Conservation (phyloP, 2,113 vertebrate species). For the Mystacornis crossleyi region DNA sequence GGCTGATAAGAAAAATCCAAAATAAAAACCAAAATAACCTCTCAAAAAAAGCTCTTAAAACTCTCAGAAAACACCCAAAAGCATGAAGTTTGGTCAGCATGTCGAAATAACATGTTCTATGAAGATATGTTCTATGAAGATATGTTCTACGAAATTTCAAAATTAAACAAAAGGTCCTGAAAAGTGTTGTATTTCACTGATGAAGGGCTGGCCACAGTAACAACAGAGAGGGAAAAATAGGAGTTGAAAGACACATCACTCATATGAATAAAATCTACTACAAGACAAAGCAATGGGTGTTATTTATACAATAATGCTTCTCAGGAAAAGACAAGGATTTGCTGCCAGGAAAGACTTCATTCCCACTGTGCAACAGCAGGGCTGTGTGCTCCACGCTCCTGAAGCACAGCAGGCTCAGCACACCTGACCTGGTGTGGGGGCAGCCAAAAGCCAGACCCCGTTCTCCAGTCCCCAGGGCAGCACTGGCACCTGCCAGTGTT, state of each 20-base stretch:
- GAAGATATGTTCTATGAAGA: not conserved
- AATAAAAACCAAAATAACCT: not conserved
- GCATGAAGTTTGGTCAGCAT: not conserved
- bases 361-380: not conserved
- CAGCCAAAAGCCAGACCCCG: not conserved
- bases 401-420: not conserved
- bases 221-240: not conserved
- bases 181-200: not conserved
- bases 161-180: not conserved
- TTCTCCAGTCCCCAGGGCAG: not conserved
- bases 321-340: not conserved
- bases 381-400: not conserved
- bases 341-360: not conserved
- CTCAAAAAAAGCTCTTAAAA: not conserved
- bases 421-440: accelerated
- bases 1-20: not conserved
- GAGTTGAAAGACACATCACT: not conserved
- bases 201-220: not conserved
- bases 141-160: not conserved
- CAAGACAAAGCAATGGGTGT: not conserved
- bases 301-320: not conserved
- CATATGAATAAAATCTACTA: not conserved
- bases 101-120: not conserved
- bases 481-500: accelerated
- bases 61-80: not conserved